Percentiles rank a stretch among this genome's conserved stretches.
Conservation (phyloP, 2,113 vertebrate genomes). For the Pelecanoides urinatrix region DNA sequence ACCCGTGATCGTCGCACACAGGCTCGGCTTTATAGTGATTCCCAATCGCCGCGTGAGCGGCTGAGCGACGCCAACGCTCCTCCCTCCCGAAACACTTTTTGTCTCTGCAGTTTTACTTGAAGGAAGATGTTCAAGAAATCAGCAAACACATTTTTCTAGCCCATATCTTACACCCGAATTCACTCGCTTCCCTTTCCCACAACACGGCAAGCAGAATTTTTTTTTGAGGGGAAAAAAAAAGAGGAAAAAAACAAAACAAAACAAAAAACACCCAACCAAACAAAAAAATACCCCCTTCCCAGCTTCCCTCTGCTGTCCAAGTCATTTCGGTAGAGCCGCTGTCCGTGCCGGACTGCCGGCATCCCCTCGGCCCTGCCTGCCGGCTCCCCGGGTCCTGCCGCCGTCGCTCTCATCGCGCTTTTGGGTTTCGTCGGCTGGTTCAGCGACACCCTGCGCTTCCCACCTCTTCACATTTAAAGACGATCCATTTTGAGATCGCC, state of each 20-base stretch:
- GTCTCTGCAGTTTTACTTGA: background rate
- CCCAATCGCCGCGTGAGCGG: rapidly evolving
- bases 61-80: background rate
- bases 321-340: background rate
- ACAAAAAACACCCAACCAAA: background rate
- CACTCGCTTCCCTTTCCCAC: background rate
- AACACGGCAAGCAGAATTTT: background rate
- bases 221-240: background rate
- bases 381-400: background rate
- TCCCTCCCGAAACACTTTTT: too few relatives aligned
- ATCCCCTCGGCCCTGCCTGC: background rate
- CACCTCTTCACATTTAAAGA: background rate
- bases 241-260: too few relatives aligned
- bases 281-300: background rate
- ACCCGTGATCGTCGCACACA: rapidly evolving
- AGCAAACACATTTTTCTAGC: background rate
- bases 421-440: background rate
- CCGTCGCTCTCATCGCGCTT: rapidly evolving
- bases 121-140: background rate
- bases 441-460: background rate
- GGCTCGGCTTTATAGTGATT: rapidly evolving
- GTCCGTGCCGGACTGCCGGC: background rate
- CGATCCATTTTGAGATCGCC: background rate
- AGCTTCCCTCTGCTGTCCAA: background rate
- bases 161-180: background rate